A percentile compares a stretch with the other conserved stretches of the same genome.
Evolutionary conservation across 1,140 invertebrate species (phyloP).

Genomic region (Drosophila miranda): DNA sequence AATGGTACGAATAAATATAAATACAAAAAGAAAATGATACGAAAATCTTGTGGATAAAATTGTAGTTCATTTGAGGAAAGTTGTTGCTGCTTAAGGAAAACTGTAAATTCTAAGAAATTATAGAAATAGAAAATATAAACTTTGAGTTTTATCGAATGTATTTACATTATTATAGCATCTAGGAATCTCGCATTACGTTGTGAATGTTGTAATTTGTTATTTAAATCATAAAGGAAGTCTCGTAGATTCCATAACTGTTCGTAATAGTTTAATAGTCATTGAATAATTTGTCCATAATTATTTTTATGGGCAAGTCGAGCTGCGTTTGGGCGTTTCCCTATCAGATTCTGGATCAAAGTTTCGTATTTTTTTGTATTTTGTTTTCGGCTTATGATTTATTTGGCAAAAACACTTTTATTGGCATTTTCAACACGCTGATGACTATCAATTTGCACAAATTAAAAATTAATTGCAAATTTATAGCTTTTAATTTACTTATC

Average conservation of each 20-base stretch:
- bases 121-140: no score
- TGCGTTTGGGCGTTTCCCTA: slow-evolving; percentile 25
- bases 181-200: no score
- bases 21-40: no score
- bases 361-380: slow-evolving; percentile 10
- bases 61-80: neutral
- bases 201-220: no score
- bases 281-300: slow-evolving; percentile 16
- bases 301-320: slow-evolving; percentile 6
- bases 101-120: no score
- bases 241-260: neutral
- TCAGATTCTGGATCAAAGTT: slow-evolving; percentile 34
- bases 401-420: slow-evolving; percentile 55
- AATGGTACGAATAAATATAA: slow-evolving; percentile 13
- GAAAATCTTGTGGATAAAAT: no score
- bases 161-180: no score
- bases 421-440: slow-evolving; percentile 61
- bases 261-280: neutral
- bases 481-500: slow-evolving; percentile 80
- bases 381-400: slow-evolving; percentile 57
- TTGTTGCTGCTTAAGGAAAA: neutral
- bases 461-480: slow-evolving; percentile 82
- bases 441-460: slow-evolving; percentile 78
- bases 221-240: no score
- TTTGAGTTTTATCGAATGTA: no score